Conservation (phyloP, 1,140 invertebrate species). For the Caenorhabditis briggsae region DNA sequence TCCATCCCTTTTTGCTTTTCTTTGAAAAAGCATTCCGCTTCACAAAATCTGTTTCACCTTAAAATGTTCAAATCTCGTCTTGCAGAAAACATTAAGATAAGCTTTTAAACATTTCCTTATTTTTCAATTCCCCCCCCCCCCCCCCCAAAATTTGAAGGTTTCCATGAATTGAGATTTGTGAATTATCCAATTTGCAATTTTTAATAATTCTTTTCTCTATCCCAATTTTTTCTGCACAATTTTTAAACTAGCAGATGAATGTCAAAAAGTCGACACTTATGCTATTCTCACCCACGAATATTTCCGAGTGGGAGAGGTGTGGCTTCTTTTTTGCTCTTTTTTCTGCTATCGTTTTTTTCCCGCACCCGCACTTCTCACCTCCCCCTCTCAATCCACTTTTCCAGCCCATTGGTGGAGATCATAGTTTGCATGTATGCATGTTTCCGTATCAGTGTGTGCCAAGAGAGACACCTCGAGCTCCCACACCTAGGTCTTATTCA, state of each 20-base stretch:
- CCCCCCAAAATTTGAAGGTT: background rate
- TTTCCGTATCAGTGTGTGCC: constrained; percentile 39
- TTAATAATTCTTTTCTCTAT: no score
- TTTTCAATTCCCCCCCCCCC: no score
- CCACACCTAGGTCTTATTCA: constrained; percentile 1
- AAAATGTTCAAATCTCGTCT: background rate
- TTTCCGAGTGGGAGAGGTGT: constrained; percentile 6
- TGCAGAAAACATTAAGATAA: background rate
- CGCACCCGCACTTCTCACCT: background rate
- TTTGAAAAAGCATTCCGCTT: background rate
- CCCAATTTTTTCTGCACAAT: no score
- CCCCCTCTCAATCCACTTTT: constrained; percentile 4
- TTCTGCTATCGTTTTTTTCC: background rate
- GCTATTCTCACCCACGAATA: background rate
- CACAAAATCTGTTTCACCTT: constrained; percentile 4
- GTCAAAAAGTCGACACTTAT: background rate
- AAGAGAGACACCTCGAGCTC: background rate
- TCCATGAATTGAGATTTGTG: no score
- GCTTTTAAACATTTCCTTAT: background rate
- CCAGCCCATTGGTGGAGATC: background rate
- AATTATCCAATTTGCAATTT: no score
- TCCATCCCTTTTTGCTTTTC: background rate
- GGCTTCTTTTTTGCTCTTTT: constrained; percentile 38
- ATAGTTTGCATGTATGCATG: constrained; percentile 31
- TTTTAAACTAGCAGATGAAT: no score